Base-by-base conservation (phyloP, 2,888 invertebrate species). In the Trilocha varians region DNA sequence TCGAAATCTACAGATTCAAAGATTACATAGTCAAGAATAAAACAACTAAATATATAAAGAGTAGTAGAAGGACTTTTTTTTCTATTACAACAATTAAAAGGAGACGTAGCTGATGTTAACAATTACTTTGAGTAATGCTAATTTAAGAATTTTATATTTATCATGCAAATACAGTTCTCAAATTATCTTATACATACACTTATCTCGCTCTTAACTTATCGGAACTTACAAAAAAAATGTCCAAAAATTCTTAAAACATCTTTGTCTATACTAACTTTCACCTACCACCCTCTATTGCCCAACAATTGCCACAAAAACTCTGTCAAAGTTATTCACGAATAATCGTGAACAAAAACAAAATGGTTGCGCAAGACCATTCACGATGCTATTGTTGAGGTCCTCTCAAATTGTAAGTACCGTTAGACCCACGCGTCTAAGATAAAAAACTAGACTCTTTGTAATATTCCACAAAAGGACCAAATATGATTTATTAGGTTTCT, bases 301-400 rank as follows among this genome's bases (percentile, higher is more conserved):
- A 59, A 72, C 71, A 76, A 71, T 63, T 49, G 55, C 50, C 54
- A 50, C 46, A 52, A 64, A 65, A 67, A 67, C 70, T 64, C 65
- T 66, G 60, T 69, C 62, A 59, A 59, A 53, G 59, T 55, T 69
- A 63, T 70, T 65, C 70, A 78, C 70, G 70, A 72, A 73, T 68
- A 70, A 63, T 72, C 73, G 74, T 73, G 70, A 61, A 78, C 70
- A 78, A 74, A 71, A 75, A 70, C 67, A 68, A 52, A 62, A 25
- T 52, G 52, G 67, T 83, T 82, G 80, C 77, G 79, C 80, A 82
- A 83, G 66, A 59, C 67, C 69, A 74, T 76, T 77, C 74, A 72
- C 63, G 62, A 63, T 59, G 53, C 64, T 64, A 74, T 79, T 80
- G 78, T 80, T 70, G 59, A 65, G 70, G 60, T 55, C 59, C 64